Conservation (phyloP, 2,797 vertebrate genomes). For the Streptopelia turtur region DNA sequence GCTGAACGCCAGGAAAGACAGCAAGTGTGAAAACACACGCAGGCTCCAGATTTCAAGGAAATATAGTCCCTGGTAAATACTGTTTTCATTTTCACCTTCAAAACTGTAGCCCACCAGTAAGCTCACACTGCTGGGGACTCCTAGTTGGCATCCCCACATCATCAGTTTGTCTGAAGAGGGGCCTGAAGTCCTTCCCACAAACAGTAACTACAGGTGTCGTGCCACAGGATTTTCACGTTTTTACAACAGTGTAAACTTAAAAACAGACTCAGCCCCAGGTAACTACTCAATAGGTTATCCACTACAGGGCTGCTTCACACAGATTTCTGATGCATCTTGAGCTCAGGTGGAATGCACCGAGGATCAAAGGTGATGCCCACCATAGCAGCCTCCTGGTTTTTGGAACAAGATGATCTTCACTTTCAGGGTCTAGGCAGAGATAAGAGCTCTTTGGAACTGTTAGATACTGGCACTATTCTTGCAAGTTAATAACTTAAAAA, state of each 20-base stretch:
- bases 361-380: neutral
- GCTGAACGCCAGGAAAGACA: neutral
- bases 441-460: neutral
- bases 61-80: neutral
- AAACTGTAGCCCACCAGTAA: neutral
- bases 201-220: accelerated
- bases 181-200: neutral
- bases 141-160: neutral
- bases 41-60: neutral
- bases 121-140: neutral
- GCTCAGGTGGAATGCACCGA: neutral
- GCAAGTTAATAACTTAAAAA: neutral
- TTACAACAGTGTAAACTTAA: neutral
- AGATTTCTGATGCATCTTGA: neutral
- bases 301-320: neutral
- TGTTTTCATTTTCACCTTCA: neutral
- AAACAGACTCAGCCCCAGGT: neutral
- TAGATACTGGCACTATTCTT: neutral
- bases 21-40: neutral
- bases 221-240: neutral
- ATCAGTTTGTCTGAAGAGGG: accelerated
- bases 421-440: neutral
- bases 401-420: neutral
- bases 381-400: neutral
- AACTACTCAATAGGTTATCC: neutral